Evolutionary conservation across 2,113 vertebrate species (phyloP).

Genomic region (Hipposideros armiger): DNA sequence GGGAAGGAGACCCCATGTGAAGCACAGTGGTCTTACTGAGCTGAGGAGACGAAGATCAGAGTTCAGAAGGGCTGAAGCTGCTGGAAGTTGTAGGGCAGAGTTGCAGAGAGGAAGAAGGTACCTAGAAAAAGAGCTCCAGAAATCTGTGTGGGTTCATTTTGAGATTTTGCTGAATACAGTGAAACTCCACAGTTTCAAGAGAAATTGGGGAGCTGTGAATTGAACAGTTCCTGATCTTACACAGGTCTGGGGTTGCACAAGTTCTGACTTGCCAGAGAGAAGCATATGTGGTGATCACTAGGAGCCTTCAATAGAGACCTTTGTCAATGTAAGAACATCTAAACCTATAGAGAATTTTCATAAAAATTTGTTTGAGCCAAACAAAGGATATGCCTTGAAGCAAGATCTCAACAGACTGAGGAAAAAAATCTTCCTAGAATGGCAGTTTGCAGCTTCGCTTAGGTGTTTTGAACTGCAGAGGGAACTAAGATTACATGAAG

Average conservation of each 20-base stretch:
- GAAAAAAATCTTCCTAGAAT: not conserved
- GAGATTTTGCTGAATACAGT: not conserved
- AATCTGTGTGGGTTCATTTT: not conserved
- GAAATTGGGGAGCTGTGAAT: not conserved
- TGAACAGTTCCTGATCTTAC: not conserved
- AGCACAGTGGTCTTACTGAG: not conserved
- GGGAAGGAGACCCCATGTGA: not conserved
- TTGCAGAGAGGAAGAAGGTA: not conserved
- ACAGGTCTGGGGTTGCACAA: not conserved
- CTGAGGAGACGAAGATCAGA: not conserved
- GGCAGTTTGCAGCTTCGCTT: not conserved
- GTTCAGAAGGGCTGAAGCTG: not conserved
- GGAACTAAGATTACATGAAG: not conserved
- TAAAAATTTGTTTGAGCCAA: not conserved
- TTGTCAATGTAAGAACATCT: not conserved
- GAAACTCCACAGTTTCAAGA: not conserved
- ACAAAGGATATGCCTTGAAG: not conserved
- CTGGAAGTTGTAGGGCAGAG: not conserved
- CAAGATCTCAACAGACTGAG: not conserved
- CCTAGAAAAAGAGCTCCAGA: not conserved
- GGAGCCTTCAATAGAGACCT: not conserved
- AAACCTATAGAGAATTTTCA: not conserved
- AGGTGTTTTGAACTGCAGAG: not conserved
- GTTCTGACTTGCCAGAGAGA: not conserved
- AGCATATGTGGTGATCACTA: not conserved